A percentile compares a stretch with the other conserved stretches of the same genome.
Conservation (phyloP, 64 coral and sea anemone species). For the Actinia tenebrosa region DNA sequence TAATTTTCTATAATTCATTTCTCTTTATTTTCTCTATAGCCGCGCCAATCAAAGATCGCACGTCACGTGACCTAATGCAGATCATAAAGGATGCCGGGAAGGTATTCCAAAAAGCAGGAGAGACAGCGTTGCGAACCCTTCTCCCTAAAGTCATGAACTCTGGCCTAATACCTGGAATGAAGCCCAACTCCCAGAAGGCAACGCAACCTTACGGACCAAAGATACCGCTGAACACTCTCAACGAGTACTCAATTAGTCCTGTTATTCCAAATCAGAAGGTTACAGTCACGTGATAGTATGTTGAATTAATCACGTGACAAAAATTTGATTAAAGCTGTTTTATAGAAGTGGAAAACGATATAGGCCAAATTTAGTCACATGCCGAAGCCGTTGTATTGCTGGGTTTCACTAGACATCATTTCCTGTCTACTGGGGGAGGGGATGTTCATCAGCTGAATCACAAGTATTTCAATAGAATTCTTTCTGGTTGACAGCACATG, state of each 20-base stretch:
- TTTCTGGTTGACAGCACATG: too few species aligned
- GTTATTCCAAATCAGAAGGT: slow-evolving; percentile 76
- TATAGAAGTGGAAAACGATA: too few species aligned
- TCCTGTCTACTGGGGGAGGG: too few species aligned
- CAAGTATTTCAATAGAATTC: too few species aligned
- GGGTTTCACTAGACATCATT: too few species aligned
- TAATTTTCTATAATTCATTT: neutral
- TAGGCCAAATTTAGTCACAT: too few species aligned
- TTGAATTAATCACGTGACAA: neutral
- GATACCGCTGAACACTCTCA: slow-evolving; percentile 93
- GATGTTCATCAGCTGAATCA: too few species aligned
- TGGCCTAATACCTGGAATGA: slow-evolving; percentile 67
- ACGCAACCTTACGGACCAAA: slow-evolving; percentile 79
- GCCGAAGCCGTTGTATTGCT: too few species aligned
- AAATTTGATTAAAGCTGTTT: neutral
- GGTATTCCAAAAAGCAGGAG: slow-evolving; percentile 46
- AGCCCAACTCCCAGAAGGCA: slow-evolving; percentile 47
- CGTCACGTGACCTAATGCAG: slow-evolving; percentile 68
- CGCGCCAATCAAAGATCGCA: slow-evolving; percentile 12
- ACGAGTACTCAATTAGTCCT: slow-evolving; percentile 71
- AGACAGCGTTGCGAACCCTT: slow-evolving; percentile 39
- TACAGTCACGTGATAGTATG: neutral
- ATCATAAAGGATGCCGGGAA: slow-evolving; percentile 77
- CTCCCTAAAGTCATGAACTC: slow-evolving; percentile 70
- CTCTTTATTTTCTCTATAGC: neutral